Conservation (phyloP, 2,797 vertebrate genomes). For the Jordanella pulchra region DNA sequence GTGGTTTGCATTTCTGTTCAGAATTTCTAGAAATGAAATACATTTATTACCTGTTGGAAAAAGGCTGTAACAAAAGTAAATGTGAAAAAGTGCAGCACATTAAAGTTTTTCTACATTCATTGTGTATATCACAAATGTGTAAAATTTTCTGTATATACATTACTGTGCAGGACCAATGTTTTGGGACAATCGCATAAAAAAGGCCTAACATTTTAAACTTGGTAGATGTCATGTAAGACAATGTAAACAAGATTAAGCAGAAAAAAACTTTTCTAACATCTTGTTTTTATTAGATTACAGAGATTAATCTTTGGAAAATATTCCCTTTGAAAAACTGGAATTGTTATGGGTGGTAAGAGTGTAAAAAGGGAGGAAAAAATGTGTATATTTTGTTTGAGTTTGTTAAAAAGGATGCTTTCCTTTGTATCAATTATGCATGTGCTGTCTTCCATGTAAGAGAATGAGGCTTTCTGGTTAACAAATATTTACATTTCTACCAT, state of each 20-base stretch:
- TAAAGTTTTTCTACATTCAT: no score
- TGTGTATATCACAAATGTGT: no score
- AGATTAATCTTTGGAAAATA: conserved; percentile 20
- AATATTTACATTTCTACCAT: conserved; percentile 43
- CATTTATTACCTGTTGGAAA: no score
- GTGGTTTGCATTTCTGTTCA: no score
- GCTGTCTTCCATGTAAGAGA: conserved; percentile 19
- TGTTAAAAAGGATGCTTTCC: conserved; percentile 5
- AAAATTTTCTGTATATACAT: background rate
- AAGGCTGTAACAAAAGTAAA: no score
- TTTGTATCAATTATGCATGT: conserved; percentile 45
- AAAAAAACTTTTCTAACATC: conserved; percentile 12
- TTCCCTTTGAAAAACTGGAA: conserved; percentile 5
- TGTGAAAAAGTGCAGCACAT: no score
- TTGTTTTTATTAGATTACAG: conserved; percentile 12
- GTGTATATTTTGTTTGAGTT: conserved; percentile 16
- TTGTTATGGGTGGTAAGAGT: background rate
- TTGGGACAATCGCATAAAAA: conserved; percentile 6
- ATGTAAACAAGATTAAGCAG: background rate
- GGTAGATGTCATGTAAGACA: background rate
- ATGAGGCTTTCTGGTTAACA: conserved; percentile 29
- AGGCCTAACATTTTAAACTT: background rate
- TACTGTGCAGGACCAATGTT: background rate
- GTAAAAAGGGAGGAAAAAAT: background rate
- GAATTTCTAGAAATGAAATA: no score